These are phyloP conservation scores for Jordanella pulchra DNA, from an alignment of 2,797 vertebrate genomes.

Conservation along the genomic window DNA sequence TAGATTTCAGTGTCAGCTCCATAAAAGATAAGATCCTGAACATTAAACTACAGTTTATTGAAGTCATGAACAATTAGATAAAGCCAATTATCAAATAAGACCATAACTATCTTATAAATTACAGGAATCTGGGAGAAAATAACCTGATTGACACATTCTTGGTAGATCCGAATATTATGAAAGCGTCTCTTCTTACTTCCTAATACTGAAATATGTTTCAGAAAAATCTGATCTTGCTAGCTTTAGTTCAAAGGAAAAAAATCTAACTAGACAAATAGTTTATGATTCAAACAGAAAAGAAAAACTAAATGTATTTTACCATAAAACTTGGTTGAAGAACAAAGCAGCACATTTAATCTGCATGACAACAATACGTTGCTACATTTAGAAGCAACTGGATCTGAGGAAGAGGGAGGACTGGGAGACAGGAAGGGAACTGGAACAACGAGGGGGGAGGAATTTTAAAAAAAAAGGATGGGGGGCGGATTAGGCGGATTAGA, in stretches of 20 bases:
- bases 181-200: not conserved
- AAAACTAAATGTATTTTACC: not conserved
- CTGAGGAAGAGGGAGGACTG: conserved; percentile 19
- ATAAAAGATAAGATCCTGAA: too few relatives aligned
- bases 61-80: too few relatives aligned
- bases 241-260: not conserved
- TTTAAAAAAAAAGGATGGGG: conserved; percentile 10
- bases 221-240: not conserved
- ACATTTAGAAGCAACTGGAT: not conserved
- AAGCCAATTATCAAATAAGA: too few relatives aligned
- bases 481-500: conserved; percentile 65
- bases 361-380: conserved; percentile 23
- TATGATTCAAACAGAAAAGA: not conserved
- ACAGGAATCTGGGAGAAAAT: too few relatives aligned
- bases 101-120: too few relatives aligned
- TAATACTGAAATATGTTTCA: not conserved
- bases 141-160: too few relatives aligned
- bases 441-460: conserved; percentile 33
- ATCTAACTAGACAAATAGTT: not conserved
- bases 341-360: conserved; percentile 14
- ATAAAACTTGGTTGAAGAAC: not conserved
- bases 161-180: too few relatives aligned
- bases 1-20: too few relatives aligned
- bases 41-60: too few relatives aligned
- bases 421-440: conserved; percentile 39